phyloP scores from a whole-genome alignment of 2,113 vertebrate species.

The Ploceus nigricollis region DNA sequence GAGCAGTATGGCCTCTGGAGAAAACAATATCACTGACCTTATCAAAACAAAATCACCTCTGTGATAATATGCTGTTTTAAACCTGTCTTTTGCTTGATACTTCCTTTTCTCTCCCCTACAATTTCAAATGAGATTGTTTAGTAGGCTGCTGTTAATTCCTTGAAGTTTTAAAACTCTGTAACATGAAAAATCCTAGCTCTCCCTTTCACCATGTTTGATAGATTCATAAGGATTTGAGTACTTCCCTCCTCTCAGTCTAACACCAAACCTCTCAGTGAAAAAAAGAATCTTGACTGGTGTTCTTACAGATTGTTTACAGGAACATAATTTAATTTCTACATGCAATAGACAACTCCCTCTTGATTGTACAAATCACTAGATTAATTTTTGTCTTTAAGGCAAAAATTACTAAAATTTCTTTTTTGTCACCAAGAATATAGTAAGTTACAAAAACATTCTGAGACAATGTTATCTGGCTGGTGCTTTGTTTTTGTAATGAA shows the following conservation, averaged over 20 bases:
- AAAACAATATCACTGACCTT: neutral
- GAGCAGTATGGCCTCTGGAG: neutral
- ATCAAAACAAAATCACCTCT: neutral
- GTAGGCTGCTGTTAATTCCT: neutral
- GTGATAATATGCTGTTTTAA: neutral
- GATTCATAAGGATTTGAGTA: neutral
- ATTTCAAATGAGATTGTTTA: neutral
- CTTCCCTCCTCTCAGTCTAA: neutral
- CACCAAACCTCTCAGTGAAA: neutral
- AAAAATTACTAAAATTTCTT: neutral
- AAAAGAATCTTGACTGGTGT: neutral
- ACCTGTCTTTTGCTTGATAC: neutral
- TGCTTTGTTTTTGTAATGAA: neutral
- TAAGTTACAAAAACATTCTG: neutral
- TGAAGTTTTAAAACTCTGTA: neutral
- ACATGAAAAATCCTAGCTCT: neutral
- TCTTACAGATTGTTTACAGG: neutral
- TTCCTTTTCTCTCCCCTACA: neutral
- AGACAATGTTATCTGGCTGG: neutral
- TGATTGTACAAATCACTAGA: neutral
- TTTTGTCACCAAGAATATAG: neutral
- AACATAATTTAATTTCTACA: neutral
- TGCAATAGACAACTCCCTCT: neutral
- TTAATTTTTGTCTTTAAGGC: neutral
- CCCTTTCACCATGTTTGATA: neutral